Evolutionary conservation across 1,140 invertebrate species (phyloP), one percentile per base, ranked within the genome.

Genomic region (Cotesia typhae): DNA sequence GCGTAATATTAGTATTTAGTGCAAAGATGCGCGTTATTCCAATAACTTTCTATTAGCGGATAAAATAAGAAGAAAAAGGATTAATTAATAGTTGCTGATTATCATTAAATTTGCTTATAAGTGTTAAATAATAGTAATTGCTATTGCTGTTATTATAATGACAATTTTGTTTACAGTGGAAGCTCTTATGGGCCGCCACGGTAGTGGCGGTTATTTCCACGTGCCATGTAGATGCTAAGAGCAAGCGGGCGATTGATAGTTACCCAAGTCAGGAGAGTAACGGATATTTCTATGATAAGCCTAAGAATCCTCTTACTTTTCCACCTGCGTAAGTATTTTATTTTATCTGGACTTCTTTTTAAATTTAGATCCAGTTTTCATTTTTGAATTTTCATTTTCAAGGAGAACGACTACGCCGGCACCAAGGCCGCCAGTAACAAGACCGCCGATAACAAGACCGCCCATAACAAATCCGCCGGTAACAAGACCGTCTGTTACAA

Each of bases 211-310:
- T 78, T 72, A 79, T 84, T 14, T 78, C 78, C 74, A 78, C 77
- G 17, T 74, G 77, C 47, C n/a, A 81, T 78, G 79, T 78, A 69
- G 70, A 77, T 69, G 77, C 67, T 3, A 83, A 79, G 70, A 81
- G 77, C 57, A 81, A 80, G 71, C 77, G 84, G 41, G 84, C 84
- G 35, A 85, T 85, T 77, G 67, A 76, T n/a, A 79, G 79, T 36
- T 76, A 76, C 68, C 75, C 82, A 53, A 77, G 71, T 36, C 71
- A 73, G 74, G 64, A 76, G 14, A 82, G 81, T 52, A 78, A 82
- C 66, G 83, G 83, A 5, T 85, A 85, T 35, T 10, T 71, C 5
- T 84, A 83, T 64, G 67, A 78, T 14, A 38, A 52, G 35, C 83
- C 83, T 5, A 67, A 61, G 2, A 72, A 76, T 7, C 72, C 77